Evolutionary conservation across 2,113 vertebrate genomes (phyloP).

Genomic region (Glaucomys volans): DNA sequence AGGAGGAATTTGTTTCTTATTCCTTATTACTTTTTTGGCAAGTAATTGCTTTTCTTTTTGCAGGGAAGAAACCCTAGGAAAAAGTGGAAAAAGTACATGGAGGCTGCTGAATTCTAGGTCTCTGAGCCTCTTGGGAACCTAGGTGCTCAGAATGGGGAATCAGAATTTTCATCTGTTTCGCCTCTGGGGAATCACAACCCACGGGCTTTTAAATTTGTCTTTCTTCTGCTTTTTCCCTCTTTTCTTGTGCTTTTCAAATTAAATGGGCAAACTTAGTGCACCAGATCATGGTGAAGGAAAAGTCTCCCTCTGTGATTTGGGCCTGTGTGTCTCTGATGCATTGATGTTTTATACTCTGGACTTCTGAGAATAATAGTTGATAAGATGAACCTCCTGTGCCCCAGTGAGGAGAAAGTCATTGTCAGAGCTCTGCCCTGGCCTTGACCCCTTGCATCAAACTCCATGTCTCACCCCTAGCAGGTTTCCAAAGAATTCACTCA

Average conservation of each 20-base stretch:
- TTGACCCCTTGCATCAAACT: neutral
- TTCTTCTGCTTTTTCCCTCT: neutral
- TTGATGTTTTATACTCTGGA: neutral
- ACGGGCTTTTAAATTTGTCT: neutral
- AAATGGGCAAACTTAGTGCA: neutral
- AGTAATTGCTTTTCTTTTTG: neutral
- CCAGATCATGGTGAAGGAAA: neutral
- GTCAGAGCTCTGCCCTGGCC: fast-evolving
- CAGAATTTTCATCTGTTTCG: neutral
- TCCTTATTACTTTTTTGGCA: neutral
- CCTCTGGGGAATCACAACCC: neutral
- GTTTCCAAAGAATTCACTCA: neutral
- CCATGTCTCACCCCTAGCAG: neutral
- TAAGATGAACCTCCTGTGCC: neutral
- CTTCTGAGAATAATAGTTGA: neutral
- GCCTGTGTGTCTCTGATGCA: neutral
- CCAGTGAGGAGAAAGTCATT: neutral
- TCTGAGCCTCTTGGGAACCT: neutral
- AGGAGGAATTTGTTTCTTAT: neutral
- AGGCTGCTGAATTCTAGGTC: neutral
- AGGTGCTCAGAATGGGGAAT: no score
- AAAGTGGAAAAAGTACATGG: neutral
- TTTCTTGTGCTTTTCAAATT: neutral
- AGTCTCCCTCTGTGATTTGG: neutral
- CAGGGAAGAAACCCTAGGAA: neutral